Evolutionary conservation across 2,888 invertebrate genomes (phyloP), one percentile per base, ranked within the genome.

Genomic region (Morpho helenor): DNA sequence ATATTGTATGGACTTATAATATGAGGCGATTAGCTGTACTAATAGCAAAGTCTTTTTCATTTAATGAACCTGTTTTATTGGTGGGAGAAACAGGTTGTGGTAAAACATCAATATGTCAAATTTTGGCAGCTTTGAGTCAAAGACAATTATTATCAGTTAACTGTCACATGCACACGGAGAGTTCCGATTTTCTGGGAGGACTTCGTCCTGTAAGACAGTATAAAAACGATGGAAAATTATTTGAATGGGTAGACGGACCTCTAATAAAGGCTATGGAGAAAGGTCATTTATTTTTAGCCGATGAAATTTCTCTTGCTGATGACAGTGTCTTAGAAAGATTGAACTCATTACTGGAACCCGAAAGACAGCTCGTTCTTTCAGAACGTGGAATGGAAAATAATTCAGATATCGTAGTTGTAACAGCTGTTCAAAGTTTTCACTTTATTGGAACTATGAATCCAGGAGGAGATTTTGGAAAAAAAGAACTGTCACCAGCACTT

Each of bases 371-470:
- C 44, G 89, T 99, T 41, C 84, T 99, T 56, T 96, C 98, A 0
- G 99, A 99, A 87, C 97, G 97, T 78, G 96, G 96, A 7, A 93
- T 93, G 56, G 93, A 93, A 72, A 91, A 89, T 59, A 91, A 84
- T 73, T 91, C 91, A 41, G 90, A 82, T 71, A 92, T 93, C 40
- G 91, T 92, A 52, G 91, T 93, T 41, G 89, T 95, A 3, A 92
- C 95, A 47, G 92, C 94, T 0, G 95, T 96, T 57, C 79, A 93
- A 7, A 92, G 93, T 8, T 99, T 99, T 78, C 94, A 96, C 70
- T 96, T 99, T 73, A 93, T 99, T 59, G 98, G 97, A 2, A 99
- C 99, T 0, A 99, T 99, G 99, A 99, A 99, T 90, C 99, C 99
- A 7, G 99, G 99, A 8, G 99, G 99, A 0, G 99, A 99, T 91